Conservation (phyloP, 2,888 invertebrate genomes). For the Microctonus hyperodae region DNA sequence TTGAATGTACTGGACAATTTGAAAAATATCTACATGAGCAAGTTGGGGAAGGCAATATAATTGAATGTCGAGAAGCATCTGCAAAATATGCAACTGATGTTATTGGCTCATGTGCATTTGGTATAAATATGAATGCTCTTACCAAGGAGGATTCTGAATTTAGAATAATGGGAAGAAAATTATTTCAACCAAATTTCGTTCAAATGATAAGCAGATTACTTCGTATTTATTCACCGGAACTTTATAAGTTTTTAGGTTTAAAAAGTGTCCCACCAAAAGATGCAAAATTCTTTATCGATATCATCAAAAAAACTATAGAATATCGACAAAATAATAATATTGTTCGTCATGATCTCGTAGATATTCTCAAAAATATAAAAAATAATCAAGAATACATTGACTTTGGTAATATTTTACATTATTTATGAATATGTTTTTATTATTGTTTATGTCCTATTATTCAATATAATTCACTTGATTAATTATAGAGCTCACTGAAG, state of each 20-base stretch:
- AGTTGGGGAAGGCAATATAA: constrained; percentile 25
- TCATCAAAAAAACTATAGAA: constrained; percentile 54
- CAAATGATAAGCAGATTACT: constrained; percentile 22
- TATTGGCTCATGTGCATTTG: constrained; percentile 59
- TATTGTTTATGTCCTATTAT: not conserved
- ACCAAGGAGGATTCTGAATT: constrained; percentile 50
- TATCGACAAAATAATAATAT: constrained; percentile 58
- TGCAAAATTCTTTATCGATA: constrained; percentile 49
- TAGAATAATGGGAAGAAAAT: constrained; percentile 48
- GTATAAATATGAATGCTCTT: constrained; percentile 54
- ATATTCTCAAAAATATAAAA: constrained; percentile 57
- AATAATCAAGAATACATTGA: constrained; percentile 40
- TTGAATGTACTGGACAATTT: constrained; percentile 57
- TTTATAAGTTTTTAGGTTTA: constrained; percentile 40
- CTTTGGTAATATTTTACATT: not conserved
- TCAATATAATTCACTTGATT: constrained; percentile 10
- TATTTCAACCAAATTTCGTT: constrained; percentile 43
- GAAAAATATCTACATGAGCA: constrained; percentile 56
- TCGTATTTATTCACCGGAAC: constrained; percentile 33
- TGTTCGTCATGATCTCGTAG: constrained; percentile 61
- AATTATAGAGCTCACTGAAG: constrained; percentile 52
- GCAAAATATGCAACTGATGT: constrained; percentile 59
- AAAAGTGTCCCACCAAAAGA: constrained; percentile 39
- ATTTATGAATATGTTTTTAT: not conserved
- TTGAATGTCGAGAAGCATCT: constrained; percentile 40